These are phyloP conservation scores for Spilogale gracilis DNA, from an alignment of 2,113 vertebrate genomes.

Conservation along the genomic window DNA sequence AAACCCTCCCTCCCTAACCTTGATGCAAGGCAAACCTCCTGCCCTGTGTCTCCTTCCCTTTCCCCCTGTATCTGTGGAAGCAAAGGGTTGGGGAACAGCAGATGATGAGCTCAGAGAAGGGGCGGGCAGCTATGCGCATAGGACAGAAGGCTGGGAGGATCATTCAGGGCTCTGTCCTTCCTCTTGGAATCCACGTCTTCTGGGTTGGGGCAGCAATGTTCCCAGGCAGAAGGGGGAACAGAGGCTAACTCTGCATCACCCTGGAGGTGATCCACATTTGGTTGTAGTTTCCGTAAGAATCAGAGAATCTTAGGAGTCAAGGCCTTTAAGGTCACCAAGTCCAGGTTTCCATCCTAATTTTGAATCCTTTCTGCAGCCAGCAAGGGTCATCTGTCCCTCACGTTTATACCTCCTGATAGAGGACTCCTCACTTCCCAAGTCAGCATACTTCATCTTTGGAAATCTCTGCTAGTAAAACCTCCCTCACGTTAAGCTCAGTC, in stretches of 20 bases:
- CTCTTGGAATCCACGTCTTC: background rate
- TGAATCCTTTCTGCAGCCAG: background rate
- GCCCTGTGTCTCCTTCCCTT: background rate
- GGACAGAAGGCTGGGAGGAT: background rate
- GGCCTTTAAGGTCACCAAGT: background rate
- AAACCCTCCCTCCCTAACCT: background rate
- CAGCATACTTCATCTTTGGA: too few species aligned
- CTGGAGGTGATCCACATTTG: background rate
- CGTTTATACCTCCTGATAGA: fast-evolving
- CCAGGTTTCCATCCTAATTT: background rate
- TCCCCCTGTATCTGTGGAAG: background rate
- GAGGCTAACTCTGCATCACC: background rate
- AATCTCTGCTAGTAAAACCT: background rate
- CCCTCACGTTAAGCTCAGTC: too few species aligned
- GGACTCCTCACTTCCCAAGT: background rate
- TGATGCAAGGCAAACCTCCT: background rate
- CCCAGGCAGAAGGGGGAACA: background rate
- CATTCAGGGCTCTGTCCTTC: background rate
- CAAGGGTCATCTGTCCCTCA: background rate
- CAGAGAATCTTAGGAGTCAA: background rate
- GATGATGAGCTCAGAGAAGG: background rate
- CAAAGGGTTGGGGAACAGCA: background rate
- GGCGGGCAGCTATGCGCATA: background rate
- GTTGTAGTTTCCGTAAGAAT: background rate
- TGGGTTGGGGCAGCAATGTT: background rate